Base-by-base conservation (phyloP, 2,113 vertebrate species). In the Lophura nycthemera region DNA sequence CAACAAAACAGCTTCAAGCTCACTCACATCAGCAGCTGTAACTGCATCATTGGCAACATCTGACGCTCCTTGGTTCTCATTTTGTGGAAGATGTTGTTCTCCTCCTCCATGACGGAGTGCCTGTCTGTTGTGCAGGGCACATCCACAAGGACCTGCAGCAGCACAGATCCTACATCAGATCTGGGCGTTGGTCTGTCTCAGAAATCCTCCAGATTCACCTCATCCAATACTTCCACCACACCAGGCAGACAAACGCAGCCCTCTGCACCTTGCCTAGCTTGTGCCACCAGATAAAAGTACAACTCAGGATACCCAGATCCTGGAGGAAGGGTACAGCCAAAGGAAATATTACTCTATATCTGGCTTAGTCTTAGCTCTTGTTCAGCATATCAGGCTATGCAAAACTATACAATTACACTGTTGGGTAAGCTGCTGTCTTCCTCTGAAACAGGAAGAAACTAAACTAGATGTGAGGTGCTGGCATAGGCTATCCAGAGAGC, bases 81-180 rank as follows among this genome's bases (percentile, higher is more conserved):
- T 72, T 61, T 98, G 66, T 95, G 98, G 93, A 99, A 99, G 88
- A 99, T 98, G 95, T 99, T 99, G 97, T 99, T 99, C 8, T 99
- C 98, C 1, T 99, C 98, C 86, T 99, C 98, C 66, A 95, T 96
- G 38, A 99, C 95, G 2, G 99, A 99, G 84, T 99, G 99, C 80
- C 99, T 98, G 97, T 99, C 99, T 13, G 98, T 98, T 6, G 99
- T 99, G 94, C 99, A 99, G 42, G 99, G 99, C 42, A 98, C 99
- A 36, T 99, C 99, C 81, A 99, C 99, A 64, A 99, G 98, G 29
- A 99, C 99, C 99, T 99, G 96, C 45, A 60, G 78, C 42, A 83
- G 57, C n/a, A 91, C 9, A 89, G 47, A 30, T 36, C 29, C 40
- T 43, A 25, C 32, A 30, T 82, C 61, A 83, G n/a, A 16, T 24